Percentiles rank a stretch among this genome's conserved stretches.
Evolutionary conservation across 2,888 invertebrate species (phyloP).

Genomic region (Oxystoma pomonae): DNA sequence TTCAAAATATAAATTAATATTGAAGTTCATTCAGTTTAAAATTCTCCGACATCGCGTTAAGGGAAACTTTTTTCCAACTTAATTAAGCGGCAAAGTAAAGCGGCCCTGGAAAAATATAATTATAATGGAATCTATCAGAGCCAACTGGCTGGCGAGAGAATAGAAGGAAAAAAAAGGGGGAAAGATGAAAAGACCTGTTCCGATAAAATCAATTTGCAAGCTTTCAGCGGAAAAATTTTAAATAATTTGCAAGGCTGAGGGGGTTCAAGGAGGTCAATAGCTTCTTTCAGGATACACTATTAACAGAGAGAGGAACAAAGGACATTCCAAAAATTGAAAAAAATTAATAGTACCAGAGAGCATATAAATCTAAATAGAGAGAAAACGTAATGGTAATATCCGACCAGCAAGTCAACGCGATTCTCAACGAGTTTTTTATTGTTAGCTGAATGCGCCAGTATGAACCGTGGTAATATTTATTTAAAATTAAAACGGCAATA

Average conservation of each 20-base stretch:
- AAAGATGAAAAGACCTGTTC: neutral
- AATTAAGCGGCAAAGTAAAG: constrained; percentile 1
- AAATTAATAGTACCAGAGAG: no score
- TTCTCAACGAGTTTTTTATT: no score
- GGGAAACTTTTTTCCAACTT: neutral
- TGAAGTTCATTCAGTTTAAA: neutral
- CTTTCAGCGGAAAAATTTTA: neutral
- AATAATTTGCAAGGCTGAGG: neutral
- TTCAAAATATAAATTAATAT: neutral
- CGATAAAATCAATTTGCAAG: neutral
- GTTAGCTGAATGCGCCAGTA: no score
- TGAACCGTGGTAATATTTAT: no score
- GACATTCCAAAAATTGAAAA: no score
- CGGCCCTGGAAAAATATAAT: constrained; percentile 5
- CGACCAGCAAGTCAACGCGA: no score
- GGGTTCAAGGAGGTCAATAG: neutral
- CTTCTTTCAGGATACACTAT: no score
- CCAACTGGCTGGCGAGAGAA: neutral
- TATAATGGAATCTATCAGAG: neutral
- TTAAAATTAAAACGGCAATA: no score
- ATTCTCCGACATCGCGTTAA: neutral
- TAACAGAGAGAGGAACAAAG: no score
- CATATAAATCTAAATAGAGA: no score
- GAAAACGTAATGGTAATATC: no score
- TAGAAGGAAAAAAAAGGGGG: neutral